phyloP scores from a whole-genome alignment of 2,113 vertebrate genomes.

The Morone chrysops region DNA sequence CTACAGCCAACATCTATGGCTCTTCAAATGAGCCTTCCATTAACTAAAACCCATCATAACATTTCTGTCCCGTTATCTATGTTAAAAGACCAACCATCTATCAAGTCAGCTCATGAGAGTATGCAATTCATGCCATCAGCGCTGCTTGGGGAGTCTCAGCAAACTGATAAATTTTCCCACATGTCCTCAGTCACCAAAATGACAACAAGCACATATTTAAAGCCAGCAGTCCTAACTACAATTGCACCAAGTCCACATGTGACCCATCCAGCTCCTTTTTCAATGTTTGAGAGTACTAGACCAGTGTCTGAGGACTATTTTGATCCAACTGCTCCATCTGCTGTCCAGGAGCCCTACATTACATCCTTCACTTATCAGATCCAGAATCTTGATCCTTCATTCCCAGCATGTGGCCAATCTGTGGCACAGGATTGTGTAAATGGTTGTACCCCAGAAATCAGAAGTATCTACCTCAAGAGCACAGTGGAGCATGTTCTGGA shows the following conservation, averaged over 20 bases:
- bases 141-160: not conserved
- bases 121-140: not conserved
- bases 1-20: not conserved
- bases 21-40: not conserved
- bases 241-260: not conserved
- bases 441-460: not conserved
- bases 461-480: not conserved
- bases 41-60: not conserved
- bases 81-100: not conserved
- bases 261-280: not conserved
- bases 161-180: not conserved
- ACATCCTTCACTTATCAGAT: not conserved
- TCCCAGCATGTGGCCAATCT: constrained; percentile 1
- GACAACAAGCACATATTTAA: not conserved
- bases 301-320: not conserved
- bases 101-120: not conserved
- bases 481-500: not conserved
- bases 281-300: fast-evolving
- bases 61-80: not conserved
- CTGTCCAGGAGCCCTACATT: constrained; percentile 14
- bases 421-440: not conserved
- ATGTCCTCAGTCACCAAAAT: not conserved
- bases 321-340: constrained; percentile 49
- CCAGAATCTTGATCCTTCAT: constrained; percentile 19
- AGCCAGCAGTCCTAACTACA: not conserved